phyloP scores from a whole-genome alignment of 2,888 invertebrate species.

The Ophraella communa region DNA sequence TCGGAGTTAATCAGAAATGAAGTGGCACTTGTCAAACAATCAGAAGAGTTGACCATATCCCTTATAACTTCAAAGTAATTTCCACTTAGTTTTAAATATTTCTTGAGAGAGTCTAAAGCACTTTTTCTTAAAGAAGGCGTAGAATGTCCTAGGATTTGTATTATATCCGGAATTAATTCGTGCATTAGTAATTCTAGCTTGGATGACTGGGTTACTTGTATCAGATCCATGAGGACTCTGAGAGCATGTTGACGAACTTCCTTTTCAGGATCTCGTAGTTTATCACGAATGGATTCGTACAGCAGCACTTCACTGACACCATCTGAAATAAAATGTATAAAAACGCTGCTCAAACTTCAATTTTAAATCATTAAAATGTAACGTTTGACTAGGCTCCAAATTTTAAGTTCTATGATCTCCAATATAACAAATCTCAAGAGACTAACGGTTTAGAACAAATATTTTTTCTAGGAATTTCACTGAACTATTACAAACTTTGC shows the following conservation, averaged over 20 bases:
- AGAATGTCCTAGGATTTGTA: slow-evolving; percentile 79
- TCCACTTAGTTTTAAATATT: slow-evolving; percentile 73
- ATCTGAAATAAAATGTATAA: slow-evolving; percentile 41
- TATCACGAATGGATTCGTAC: slow-evolving; percentile 60
- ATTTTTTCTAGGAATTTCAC: too few relatives aligned
- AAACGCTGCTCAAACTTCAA: too few relatives aligned
- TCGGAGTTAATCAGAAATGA: slow-evolving; percentile 46
- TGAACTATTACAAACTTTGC: too few relatives aligned
- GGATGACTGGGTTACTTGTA: slow-evolving; percentile 72
- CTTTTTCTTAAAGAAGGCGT: slow-evolving; percentile 83
- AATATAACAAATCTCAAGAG: too few relatives aligned
- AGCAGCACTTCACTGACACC: slow-evolving; percentile 41
- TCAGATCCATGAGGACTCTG: slow-evolving; percentile 77
- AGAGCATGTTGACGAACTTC: slow-evolving; percentile 84
- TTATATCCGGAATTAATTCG: slow-evolving; percentile 69
- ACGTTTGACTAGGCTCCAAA: too few relatives aligned
- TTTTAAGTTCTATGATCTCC: too few relatives aligned
- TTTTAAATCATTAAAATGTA: too few relatives aligned
- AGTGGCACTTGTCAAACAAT: slow-evolving; percentile 63
- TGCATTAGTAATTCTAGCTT: slow-evolving; percentile 73
- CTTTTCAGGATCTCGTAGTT: slow-evolving; percentile 81
- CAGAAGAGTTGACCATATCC: slow-evolving; percentile 70
- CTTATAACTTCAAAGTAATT: slow-evolving; percentile 72
- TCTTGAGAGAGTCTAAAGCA: slow-evolving; percentile 76
- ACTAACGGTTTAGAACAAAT: too few relatives aligned